phyloP scores from a whole-genome alignment of 1,140 invertebrate genomes.

The Periplaneta americana region DNA sequence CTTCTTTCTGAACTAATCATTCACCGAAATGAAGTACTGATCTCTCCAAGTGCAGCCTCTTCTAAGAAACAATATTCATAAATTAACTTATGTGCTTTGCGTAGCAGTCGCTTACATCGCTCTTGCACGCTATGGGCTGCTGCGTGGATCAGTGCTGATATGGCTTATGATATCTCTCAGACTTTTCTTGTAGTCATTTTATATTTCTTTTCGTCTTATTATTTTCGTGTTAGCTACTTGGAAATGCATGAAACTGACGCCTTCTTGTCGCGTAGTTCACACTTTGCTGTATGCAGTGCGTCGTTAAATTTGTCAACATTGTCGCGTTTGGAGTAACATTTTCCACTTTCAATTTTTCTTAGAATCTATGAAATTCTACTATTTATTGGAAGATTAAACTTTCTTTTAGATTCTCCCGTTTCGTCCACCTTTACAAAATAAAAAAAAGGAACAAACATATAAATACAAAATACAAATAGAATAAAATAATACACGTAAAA shows the following conservation, averaged over 20 bases:
- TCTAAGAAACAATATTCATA: background rate
- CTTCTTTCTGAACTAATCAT: background rate
- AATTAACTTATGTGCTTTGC: background rate
- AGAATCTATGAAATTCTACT: too few species aligned
- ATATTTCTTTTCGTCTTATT: background rate
- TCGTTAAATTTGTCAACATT: background rate
- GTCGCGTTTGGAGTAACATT: too few species aligned
- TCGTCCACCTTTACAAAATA: too few species aligned
- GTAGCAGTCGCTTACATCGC: background rate
- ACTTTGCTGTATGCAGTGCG: background rate
- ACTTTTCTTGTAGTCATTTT: background rate
- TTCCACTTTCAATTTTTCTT: too few species aligned
- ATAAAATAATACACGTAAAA: too few species aligned
- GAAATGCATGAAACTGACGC: background rate
- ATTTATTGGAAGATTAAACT: too few species aligned
- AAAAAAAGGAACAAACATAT: too few species aligned
- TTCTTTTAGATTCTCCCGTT: too few species aligned
- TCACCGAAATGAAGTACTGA: background rate
- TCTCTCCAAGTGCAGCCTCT: background rate
- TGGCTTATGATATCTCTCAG: background rate
- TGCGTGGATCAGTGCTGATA: background rate
- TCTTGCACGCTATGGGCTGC: background rate
- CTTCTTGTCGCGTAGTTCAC: background rate
- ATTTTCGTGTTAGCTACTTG: background rate
- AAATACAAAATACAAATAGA: too few species aligned